Base-by-base conservation (phyloP, 2,797 vertebrate genomes). In the Poeciliopsis turneri region DNA sequence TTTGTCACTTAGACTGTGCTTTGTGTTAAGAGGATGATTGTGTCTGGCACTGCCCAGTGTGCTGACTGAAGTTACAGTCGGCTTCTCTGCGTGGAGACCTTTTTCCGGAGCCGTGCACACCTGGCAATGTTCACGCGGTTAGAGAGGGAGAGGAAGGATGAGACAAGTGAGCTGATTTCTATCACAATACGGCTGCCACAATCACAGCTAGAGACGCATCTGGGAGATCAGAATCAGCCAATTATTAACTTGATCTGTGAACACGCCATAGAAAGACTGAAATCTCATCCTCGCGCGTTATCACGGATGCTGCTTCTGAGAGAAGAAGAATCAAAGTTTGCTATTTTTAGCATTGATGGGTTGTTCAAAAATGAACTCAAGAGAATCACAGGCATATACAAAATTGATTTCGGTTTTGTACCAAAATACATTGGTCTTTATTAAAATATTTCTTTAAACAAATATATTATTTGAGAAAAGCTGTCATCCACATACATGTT, bases 1-100 rank as follows among this genome's bases (percentile, higher is more conserved):
- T 89, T 87, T 86, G 84, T 89, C 90, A 90, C 87, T 89, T 82
- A 83, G 78, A 82, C 85, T 84, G 84, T 84, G 79, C 91, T 89
- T 90, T 86, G 86, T 92, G 84, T 82, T 81, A 77, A 82, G 71
- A 86, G 73, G 80, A 68, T 28, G 76, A 77, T 46, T 59, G 76
- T 83, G 41, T 86, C 78, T 75, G n/a, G 39, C n/a, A 13, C 68
- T 79, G 76, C 57, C 76, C 77, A 53, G 70, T 72, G 39, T 18
- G 57, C 70, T 77, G 82, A 76, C 10, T 45, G 33, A 80, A 66
- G 57, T 75, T 28, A n/a, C 13, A 28, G 20, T 84, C 41, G 20
- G 82, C 81, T 47, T 49, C 49, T 66, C 8, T 68, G 43, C 16
- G 12, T 20, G 16, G 77, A 78, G 46, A 55, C 43, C 41, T n/a